Base-by-base conservation (phyloP, 2,113 vertebrate genomes). In the Zingel zingel region DNA sequence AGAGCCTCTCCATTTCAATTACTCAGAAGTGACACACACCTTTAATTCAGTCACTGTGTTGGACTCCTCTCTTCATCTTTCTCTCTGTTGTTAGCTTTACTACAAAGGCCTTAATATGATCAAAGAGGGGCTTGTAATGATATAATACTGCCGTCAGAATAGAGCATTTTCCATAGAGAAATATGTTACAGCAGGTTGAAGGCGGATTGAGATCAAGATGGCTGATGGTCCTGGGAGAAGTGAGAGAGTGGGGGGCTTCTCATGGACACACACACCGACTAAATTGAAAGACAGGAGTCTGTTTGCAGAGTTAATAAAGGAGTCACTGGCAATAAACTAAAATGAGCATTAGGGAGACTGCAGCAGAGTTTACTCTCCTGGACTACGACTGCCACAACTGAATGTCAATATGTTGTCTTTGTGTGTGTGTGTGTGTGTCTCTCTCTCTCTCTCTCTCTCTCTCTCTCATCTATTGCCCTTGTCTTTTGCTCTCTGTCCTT, bases 241-340 rank as follows among this genome's bases (percentile, higher is more conserved):
- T 43, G 56, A 71, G 65, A 14, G 47, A 45, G 30, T 9, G 57
- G 36, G 64, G 67, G 47, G 59, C 27, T 72, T 73, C 48, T 80
- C 3, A 2, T 66, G 27, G 74, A 72, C 25, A 67, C 63, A 15
- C 39, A 79, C 76, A 80, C 39, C 57, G 27, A 27, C 54, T 57
- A 66, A 73, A 84, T 33, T 75, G 72, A 77, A 85, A 72, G 67
- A 30, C 67, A 62, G 61, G 59, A 81, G 83, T 85, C 71, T 87
- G 83, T 89, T 90, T 83, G 50, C 74, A 74, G 81, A 91, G 87
- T 86, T 93, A 89, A 91, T 89, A 63, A 88, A 92, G 63, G 78
- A 59, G 61, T 58, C 70, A 86, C 71, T 64, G 67, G 84, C 48
- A 78, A 77, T 61, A 89, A 85, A 77, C 62, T 64, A 65, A 87